Percentiles rank a stretch among this genome's conserved stretches.
These are phyloP conservation scores for Dendrocincla tyrannina DNA, from an alignment of 2,797 vertebrate genomes.

Conservation along the genomic window DNA sequence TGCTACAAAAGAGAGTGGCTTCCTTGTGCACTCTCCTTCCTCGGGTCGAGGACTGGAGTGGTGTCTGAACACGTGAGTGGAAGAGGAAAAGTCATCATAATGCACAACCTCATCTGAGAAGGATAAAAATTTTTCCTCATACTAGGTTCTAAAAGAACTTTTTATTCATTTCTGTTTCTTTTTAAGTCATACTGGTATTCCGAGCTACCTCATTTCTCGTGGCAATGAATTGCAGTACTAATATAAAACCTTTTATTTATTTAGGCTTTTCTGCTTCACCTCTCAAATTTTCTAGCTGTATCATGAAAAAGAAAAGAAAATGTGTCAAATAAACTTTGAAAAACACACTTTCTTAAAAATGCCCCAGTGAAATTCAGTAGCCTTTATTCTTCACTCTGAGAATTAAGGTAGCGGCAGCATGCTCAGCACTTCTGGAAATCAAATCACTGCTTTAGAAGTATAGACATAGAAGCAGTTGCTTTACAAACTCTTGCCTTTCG, in stretches of 20 bases:
- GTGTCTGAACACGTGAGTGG: neutral
- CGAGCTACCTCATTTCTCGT: neutral
- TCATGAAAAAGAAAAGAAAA: neutral
- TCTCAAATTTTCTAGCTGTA: neutral
- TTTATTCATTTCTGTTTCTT: neutral
- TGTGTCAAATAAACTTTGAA: neutral
- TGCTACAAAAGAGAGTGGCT: neutral
- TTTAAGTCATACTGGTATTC: neutral
- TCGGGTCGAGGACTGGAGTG: neutral
- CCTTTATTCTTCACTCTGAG: neutral
- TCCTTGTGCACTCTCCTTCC: neutral
- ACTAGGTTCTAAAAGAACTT: neutral
- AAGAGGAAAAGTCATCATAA: neutral
- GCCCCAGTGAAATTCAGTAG: neutral
- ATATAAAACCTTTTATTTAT: neutral
- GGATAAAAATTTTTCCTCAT: neutral
- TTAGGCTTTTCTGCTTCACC: neutral
- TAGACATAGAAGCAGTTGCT: rapidly evolving
- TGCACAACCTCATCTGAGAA: neutral
- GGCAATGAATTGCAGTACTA: neutral
- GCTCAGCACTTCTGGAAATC: neutral
- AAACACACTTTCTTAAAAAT: neutral
- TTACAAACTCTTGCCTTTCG: neutral
- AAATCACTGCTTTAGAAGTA: neutral
- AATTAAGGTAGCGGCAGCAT: neutral